phyloP scores from a whole-genome alignment of 2,888 invertebrate genomes.

The Taphrorychus bicolor region DNA sequence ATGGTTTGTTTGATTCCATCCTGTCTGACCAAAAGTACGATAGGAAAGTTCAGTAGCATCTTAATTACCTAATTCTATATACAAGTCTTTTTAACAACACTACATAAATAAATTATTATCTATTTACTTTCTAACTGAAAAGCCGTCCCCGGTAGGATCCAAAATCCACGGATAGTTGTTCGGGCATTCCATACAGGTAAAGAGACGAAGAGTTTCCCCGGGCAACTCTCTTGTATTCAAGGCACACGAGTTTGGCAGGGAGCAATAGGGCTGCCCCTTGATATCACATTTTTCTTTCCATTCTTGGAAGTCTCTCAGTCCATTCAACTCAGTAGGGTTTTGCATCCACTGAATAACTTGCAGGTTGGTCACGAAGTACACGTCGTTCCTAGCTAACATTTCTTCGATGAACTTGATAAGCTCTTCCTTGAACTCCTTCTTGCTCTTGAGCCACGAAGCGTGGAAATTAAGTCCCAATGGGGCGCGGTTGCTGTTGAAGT shows the following conservation, averaged over 20 bases:
- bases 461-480: slow-evolving; percentile 94
- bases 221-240: slow-evolving; percentile 89
- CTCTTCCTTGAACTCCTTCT: slow-evolving; percentile 91
- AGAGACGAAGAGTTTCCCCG: slow-evolving; percentile 89
- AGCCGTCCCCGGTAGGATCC: slow-evolving; percentile 94
- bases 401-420: slow-evolving; percentile 93
- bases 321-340: slow-evolving; percentile 86
- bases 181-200: slow-evolving; percentile 96
- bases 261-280: slow-evolving; percentile 92
- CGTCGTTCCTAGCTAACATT: slow-evolving; percentile 86
- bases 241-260: slow-evolving; percentile 89
- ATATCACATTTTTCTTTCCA: slow-evolving; percentile 97
- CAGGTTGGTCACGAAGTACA: slow-evolving; percentile 91
- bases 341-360: slow-evolving; percentile 89
- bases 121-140: slow-evolving; percentile 79
- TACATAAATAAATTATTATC: slow-evolving; percentile 43
- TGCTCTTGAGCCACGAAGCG: slow-evolving; percentile 93
- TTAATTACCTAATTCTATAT: slow-evolving; percentile 9
- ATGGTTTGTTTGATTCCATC: background rate
- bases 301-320: slow-evolving; percentile 88
- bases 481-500: slow-evolving; percentile 91
- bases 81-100: slow-evolving; percentile 7
- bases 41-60: background rate
- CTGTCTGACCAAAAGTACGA: background rate
- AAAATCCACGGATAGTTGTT: slow-evolving; percentile 95